phyloP scores from a whole-genome alignment of 2,888 invertebrate species.

The Sinopyrophorus schimmeli region DNA sequence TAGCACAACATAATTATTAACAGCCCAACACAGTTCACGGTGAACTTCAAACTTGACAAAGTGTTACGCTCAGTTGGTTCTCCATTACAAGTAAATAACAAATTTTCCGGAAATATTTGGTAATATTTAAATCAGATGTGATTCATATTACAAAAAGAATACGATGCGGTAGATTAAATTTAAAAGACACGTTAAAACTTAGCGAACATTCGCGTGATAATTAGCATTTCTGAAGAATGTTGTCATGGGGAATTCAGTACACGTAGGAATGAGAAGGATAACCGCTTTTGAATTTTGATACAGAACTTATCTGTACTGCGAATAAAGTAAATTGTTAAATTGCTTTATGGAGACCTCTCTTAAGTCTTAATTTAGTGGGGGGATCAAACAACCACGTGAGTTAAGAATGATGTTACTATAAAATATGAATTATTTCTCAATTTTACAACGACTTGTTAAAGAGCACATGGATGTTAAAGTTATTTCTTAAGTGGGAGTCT shows the following conservation, averaged over 20 bases:
- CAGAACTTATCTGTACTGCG: constrained; percentile 34
- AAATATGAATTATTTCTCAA: constrained; percentile 16
- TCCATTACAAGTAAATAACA: background rate
- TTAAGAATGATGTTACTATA: constrained; percentile 30
- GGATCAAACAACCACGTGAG: constrained; percentile 35
- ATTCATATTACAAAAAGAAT: constrained; percentile 7
- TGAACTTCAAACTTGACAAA: constrained; percentile 4
- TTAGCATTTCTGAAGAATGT: background rate
- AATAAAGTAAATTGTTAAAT: constrained; percentile 52
- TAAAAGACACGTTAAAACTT: constrained; percentile 2
- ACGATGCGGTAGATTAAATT: constrained; percentile 1
- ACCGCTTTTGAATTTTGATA: constrained; percentile 22
- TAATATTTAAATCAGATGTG: constrained; percentile 1
- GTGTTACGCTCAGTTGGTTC: background rate
- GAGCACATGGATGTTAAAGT: no score
- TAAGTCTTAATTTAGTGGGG: constrained; percentile 37
- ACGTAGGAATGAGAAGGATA: constrained; percentile 1
- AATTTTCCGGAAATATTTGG: background rate
- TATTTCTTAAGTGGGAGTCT: no score
- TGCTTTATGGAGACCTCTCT: constrained; percentile 45
- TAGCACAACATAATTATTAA: no score
- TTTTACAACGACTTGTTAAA: constrained; percentile 19
- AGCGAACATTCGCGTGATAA: background rate
- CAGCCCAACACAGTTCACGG: constrained; percentile 1
- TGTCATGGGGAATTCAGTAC: background rate